A percentile compares a stretch with the other conserved stretches of the same genome.
Conservation (phyloP, 2,797 vertebrate species). For the Myripristis murdjan region DNA sequence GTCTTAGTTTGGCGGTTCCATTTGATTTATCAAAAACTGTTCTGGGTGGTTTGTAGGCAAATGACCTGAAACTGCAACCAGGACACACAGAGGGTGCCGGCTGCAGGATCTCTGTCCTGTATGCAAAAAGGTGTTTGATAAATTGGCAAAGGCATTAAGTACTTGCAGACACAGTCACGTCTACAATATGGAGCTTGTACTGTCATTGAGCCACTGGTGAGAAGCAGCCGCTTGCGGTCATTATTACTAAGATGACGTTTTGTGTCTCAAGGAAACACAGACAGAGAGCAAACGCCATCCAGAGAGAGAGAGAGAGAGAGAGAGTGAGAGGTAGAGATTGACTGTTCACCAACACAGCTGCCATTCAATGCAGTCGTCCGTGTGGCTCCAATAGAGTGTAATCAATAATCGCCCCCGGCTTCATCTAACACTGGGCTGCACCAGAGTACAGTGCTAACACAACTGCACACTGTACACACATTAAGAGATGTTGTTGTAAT, state of each 20-base stretch:
- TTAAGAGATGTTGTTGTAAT: slow-evolving; percentile 33
- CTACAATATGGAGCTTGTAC: slow-evolving; percentile 4
- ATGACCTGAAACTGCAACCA: background rate
- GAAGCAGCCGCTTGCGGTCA: background rate
- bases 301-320: slow-evolving; percentile 29
- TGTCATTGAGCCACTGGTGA: background rate
- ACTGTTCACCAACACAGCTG: slow-evolving; percentile 62
- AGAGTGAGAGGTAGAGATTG: slow-evolving; percentile 29
- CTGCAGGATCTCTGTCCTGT: background rate
- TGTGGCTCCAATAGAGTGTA: slow-evolving; percentile 68
- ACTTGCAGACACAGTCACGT: slow-evolving; percentile 14
- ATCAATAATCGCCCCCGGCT: slow-evolving; percentile 78
- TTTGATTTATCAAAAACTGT: slow-evolving; percentile 14
- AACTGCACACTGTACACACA: slow-evolving; percentile 63
- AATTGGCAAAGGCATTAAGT: background rate
- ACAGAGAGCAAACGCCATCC: background rate
- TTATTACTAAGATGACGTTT: slow-evolving; percentile 10
- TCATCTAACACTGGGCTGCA: slow-evolving; percentile 60
- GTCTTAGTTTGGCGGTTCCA: slow-evolving; percentile 3
- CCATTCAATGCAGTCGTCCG: slow-evolving; percentile 69
- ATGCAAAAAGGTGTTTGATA: background rate
- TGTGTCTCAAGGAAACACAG: slow-evolving; percentile 11
- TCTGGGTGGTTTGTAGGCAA: background rate
- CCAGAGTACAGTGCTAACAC: slow-evolving; percentile 63
- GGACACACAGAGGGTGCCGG: background rate